phyloP scores from a whole-genome alignment of 1,140 invertebrate species.

The Microplitis demolitor region DNA sequence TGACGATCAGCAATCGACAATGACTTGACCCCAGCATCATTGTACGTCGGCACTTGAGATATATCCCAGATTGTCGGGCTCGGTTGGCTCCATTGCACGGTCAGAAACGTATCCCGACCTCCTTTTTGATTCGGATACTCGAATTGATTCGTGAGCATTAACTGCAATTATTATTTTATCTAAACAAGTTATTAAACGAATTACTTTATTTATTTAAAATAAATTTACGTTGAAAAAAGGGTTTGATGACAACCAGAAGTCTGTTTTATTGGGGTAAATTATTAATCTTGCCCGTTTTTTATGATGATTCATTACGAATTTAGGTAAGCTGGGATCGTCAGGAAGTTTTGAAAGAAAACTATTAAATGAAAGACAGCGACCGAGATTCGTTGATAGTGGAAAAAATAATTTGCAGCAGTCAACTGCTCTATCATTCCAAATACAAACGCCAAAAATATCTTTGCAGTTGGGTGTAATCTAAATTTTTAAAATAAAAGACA shows the following conservation, averaged over 20 bases:
- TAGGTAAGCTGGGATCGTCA: neutral
- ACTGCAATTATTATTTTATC: neutral
- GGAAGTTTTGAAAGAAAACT: slow-evolving; percentile 16
- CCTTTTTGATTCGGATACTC: neutral
- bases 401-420: slow-evolving; percentile 38
- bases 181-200: neutral
- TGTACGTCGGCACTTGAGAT: neutral
- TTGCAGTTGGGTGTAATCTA: slow-evolving; percentile 34
- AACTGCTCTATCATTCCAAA: slow-evolving; percentile 33
- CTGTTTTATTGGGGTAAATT: neutral
- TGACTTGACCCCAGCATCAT: slow-evolving; percentile 1
- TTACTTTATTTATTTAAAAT: neutral
- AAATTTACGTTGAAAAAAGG: neutral
- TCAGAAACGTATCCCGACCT: neutral
- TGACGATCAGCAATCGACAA: slow-evolving; percentile 1
- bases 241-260: neutral
- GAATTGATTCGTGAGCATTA: neutral
- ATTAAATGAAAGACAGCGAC: slow-evolving; percentile 39
- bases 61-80: slow-evolving; percentile 1
- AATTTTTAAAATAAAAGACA: neutral
- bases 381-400: slow-evolving; percentile 26
- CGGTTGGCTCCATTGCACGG: neutral
- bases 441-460: slow-evolving; percentile 33
- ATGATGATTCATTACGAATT: slow-evolving; percentile 2
- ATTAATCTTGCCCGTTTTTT: neutral